phyloP scores from a whole-genome alignment of 2,888 invertebrate genomes.

The Leptinotarsa juncta region DNA sequence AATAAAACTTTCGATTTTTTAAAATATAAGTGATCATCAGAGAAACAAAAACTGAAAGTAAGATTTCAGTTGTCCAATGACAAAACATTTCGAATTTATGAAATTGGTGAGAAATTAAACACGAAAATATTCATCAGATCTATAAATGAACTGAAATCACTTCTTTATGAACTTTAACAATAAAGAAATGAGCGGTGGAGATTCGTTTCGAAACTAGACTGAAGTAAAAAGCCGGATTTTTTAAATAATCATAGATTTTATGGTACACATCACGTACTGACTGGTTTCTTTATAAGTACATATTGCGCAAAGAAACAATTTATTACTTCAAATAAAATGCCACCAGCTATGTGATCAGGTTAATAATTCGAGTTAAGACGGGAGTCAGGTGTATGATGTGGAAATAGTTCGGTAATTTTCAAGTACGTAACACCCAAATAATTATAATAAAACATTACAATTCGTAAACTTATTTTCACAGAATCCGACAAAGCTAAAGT shows the following conservation, averaged over 20 bases:
- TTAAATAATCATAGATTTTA: neutral
- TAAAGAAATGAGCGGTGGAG: neutral
- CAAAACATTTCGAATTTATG: neutral
- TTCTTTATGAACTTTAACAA: neutral
- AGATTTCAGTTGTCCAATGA: conserved; percentile 11
- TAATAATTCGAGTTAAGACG: neutral
- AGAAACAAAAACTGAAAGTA: neutral
- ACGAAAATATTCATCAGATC: neutral
- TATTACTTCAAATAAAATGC: conserved; percentile 8
- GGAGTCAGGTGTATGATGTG: neutral
- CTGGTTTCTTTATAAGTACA: conserved; percentile 8
- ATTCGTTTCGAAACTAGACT: conserved; percentile 7
- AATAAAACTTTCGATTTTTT: conserved; percentile 39
- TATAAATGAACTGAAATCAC: neutral
- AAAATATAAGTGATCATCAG: conserved; percentile 23
- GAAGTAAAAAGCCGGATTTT: neutral
- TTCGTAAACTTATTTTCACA: too few species aligned
- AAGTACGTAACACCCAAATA: too few species aligned
- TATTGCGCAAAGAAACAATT: neutral
- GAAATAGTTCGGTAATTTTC: neutral
- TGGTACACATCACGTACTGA: neutral
- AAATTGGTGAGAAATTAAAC: neutral
- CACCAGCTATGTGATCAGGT: neutral
- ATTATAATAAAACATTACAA: too few species aligned
- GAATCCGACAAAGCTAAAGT: too few species aligned